Conservation (phyloP, 37 sponge, comb jelly and placozoan species). For the Petrosia ficiformis region DNA sequence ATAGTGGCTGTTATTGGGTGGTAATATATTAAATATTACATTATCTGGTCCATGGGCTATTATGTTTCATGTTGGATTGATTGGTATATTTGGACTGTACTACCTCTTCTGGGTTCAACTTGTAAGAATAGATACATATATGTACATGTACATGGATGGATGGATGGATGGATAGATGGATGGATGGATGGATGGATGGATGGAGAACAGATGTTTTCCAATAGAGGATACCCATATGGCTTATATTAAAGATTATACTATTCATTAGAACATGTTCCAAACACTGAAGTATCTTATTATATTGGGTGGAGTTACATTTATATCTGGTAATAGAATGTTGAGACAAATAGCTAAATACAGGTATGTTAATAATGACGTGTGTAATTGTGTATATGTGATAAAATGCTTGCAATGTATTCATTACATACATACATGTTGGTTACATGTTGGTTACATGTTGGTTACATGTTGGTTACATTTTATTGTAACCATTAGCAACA, state of each 20-base stretch:
- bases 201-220: too few species aligned
- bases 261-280: constrained; percentile 82
- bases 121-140: constrained; percentile 26
- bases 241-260: neutral
- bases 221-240: neutral
- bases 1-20: constrained; percentile 80
- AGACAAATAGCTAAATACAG: constrained; percentile 67
- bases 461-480: too few species aligned
- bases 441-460: too few species aligned
- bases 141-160: too few species aligned
- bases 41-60: constrained; percentile 57
- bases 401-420: too few species aligned
- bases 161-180: too few species aligned
- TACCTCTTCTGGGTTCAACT: constrained; percentile 67
- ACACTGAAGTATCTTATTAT: constrained; percentile 76
- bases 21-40: constrained; percentile 66
- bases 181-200: too few species aligned
- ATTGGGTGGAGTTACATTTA: constrained; percentile 71
- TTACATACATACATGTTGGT: too few species aligned
- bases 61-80: constrained; percentile 69
- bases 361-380: too few species aligned
- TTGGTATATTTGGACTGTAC: constrained; percentile 59
- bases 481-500: too few species aligned
- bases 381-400: too few species aligned
- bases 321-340: constrained; percentile 79